Evolutionary conservation across 2,888 invertebrate species (phyloP), one percentile per base, ranked within the genome.

Genomic region (Thalpophila matura): DNA sequence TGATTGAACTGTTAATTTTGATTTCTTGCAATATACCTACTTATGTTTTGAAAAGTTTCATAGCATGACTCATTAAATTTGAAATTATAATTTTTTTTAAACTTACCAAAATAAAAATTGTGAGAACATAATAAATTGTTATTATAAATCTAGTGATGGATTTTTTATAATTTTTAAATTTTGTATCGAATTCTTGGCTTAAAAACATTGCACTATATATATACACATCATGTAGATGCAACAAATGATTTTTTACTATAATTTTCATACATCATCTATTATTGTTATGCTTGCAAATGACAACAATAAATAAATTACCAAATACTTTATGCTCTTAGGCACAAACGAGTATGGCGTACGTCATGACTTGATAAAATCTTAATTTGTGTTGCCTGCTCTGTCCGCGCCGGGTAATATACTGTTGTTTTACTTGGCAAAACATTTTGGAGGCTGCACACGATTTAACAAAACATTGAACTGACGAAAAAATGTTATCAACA

Each of bases 361-460:
- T 85, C 86, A 85, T 74, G 86, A 82, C 72, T 51, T 43, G 89
- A 89, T 90, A 87, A 86, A 77, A 94, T 94, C 93, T 93, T 91
- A 91, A 91, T 93, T 90, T 89, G 86, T 84, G 78, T 79, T 79
- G 81, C 73, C 78, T 78, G 87, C 78, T 82, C 80, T 81, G 85
- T 79, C 82, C 81, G 78, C 85, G 86, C 75, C 58, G 65, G 75
- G 62, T 79, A 82, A 74, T 62, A 78, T 68, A 74, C 79, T 78
- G 79, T 81, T 71, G 78, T 71, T 79, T 74, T 60, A 72, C 77
- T 81, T 80, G 64, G 73, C 76, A 62, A 71, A 79, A 66, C 45
- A 22, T 72, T 73, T 79, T 78, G 71, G 65, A 74, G 73, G 68
- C 70, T 70, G 45, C 16, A 60, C 66, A 65, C 63, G 63, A 73